phyloP scores from a whole-genome alignment of 2,888 invertebrate genomes.

The Aleiodes alternator region DNA sequence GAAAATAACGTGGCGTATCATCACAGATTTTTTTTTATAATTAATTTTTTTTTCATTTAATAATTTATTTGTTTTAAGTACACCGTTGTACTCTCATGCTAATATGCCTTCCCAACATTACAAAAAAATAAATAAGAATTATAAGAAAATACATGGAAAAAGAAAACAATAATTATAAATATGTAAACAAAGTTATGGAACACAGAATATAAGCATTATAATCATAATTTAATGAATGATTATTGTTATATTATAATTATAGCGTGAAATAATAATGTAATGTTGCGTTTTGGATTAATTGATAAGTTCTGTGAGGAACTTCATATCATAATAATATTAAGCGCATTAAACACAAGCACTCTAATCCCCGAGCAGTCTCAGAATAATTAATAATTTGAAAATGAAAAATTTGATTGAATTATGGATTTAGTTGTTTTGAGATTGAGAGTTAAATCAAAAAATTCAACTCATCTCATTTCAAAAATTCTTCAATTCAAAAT shows the following conservation, averaged over 20 bases:
- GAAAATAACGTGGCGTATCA: background rate
- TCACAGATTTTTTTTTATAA: background rate
- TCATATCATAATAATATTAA: constrained; percentile 32
- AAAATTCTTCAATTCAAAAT: background rate
- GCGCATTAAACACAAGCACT: constrained; percentile 18
- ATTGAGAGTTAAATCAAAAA: too few relatives aligned
- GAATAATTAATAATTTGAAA: constrained; percentile 9
- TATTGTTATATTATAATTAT: constrained; percentile 20
- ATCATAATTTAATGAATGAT: constrained; percentile 34
- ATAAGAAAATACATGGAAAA: constrained; percentile 26
- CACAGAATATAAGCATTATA: constrained; percentile 49
- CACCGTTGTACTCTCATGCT: constrained; percentile 3
- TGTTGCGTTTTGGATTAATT: constrained; percentile 36
- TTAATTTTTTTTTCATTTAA: background rate
- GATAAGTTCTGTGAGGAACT: constrained; percentile 16
- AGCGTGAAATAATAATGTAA: constrained; percentile 14
- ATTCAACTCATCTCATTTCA: too few relatives aligned
- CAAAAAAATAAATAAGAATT: constrained; percentile 35
- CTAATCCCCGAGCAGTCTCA: constrained; percentile 20
- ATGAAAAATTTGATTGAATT: too few relatives aligned
- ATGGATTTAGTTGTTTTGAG: too few relatives aligned
- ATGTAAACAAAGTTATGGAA: constrained; percentile 35
- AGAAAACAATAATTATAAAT: constrained; percentile 43
- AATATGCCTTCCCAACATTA: constrained; percentile 55
- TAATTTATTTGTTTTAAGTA: constrained; percentile 21